Conservation (phyloP, 2,113 vertebrate species). For the Nothocercus julius region DNA sequence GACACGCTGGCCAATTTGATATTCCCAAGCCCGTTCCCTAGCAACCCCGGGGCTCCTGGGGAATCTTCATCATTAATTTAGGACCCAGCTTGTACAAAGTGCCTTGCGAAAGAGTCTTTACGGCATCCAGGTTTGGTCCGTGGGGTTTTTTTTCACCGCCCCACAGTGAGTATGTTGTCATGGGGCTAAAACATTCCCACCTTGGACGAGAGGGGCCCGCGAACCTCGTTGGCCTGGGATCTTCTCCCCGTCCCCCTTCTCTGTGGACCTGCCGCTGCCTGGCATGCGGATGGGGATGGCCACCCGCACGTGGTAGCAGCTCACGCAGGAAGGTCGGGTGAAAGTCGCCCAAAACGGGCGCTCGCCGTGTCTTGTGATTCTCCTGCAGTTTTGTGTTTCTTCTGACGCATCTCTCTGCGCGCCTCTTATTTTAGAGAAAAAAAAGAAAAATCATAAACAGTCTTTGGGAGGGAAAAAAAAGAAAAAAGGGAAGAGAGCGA, state of each 20-base stretch:
- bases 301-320: too few relatives aligned
- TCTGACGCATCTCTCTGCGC: not conserved
- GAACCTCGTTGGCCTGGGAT: fast-evolving
- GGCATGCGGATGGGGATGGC: not conserved
- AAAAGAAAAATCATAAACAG: not conserved
- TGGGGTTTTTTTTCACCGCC: not conserved
- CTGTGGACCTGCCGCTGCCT: too few relatives aligned
- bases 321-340: slow-evolving; percentile 15
- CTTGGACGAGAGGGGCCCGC: not conserved
- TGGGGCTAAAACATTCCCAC: not conserved
- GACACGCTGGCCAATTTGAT: not conserved
- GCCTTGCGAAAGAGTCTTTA: not conserved
- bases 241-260: not conserved
- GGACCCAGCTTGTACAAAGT: not conserved
- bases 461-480: not conserved
- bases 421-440: slow-evolving; percentile 6
- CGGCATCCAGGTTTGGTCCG: too few relatives aligned
- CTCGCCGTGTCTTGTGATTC: not conserved
- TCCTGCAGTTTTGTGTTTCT: not conserved
- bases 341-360: not conserved
- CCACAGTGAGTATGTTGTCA: not conserved
- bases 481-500: not conserved
- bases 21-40: not conserved
- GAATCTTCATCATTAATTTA: slow-evolving; percentile 56
- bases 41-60: not conserved